Base-by-base conservation (phyloP, 2,113 vertebrate species). In the Dicerorhinus sumatrensis region DNA sequence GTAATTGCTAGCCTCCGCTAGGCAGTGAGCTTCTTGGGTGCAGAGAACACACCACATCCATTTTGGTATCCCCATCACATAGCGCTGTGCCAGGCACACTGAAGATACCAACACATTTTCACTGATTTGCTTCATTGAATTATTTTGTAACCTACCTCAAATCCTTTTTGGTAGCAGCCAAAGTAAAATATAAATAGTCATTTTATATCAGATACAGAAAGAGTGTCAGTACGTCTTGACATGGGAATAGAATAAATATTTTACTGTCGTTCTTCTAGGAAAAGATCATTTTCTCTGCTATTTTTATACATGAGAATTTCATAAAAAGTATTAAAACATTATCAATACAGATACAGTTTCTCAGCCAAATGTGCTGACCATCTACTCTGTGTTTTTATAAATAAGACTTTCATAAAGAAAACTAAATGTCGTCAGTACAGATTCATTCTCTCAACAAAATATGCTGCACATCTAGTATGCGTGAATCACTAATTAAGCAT, bases 271-370 rank as follows among this genome's bases (percentile, higher is more conserved):
- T 80, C 10, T 69, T 48, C 18, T 84, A 69, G n/a, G 51, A 39
- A 73, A 80, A 94, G 51, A 73, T 79, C 18, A 92, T 72, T 90
- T 63, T 36, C 12, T 92, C 27, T 80, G 42, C 31, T 76, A 46
- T 65, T 77, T 77, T 80, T 85, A 17, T 36, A 91, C 63, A 89
- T 56, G 65, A 60, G 25, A 79, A 91, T 93, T 58, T 93, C 54
- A 88, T 21, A 31, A 36, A 70, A 33, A 67, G 92, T 76, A 81
- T 17, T 63, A 60, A 31, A 33, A 51, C 16, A 18, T 33, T 88
- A 18, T 82, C 60, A 69, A 11, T n/a, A 31, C 36, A 72, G 48
- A 36, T 31, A 51, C 12, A 77, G 31, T 83, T 48, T 63, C 16
- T 84, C 58, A 36, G 33, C 11, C 79, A 76, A 90, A 77, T 73